These are phyloP conservation scores for Ambastaia sidthimunki DNA, from an alignment of 2,797 vertebrate genomes.

Conservation along the genomic window DNA sequence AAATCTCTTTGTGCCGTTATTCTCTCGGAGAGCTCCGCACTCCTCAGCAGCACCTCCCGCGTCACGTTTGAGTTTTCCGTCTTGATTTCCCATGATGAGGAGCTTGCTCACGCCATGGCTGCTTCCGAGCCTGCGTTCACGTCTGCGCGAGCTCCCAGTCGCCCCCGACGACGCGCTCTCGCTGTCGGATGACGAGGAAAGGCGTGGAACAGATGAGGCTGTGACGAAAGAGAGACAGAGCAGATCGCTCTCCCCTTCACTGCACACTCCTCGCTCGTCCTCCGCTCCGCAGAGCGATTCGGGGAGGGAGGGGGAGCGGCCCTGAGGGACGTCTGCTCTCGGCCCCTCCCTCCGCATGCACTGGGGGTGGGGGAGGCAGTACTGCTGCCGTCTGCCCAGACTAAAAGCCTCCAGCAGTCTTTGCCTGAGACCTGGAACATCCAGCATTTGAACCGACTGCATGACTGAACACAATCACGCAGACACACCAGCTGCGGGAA, in stretches of 20 bases:
- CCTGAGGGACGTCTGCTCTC: constrained; percentile 76
- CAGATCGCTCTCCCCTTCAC: constrained; percentile 57
- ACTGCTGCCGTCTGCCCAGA: constrained; percentile 63
- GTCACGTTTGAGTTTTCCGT: constrained; percentile 90
- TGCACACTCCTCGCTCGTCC: constrained; percentile 64
- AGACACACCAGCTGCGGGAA: constrained; percentile 28
- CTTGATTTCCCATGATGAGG: constrained; percentile 92
- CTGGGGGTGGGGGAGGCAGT: constrained; percentile 65
- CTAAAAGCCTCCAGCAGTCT: constrained; percentile 52
- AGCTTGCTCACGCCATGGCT: constrained; percentile 81
- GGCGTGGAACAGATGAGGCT: constrained; percentile 67
- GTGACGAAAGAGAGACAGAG: constrained; percentile 75
- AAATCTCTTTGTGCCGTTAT: constrained; percentile 83
- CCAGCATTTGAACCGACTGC: constrained; percentile 65
- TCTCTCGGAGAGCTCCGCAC: constrained; percentile 81
- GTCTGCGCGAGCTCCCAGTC: constrained; percentile 17
- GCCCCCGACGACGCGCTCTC: constrained; percentile 60
- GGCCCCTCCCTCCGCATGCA: constrained; percentile 66
- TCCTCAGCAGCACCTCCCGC: constrained; percentile 84
- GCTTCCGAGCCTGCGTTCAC: constrained; percentile 13
- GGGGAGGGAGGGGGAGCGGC: constrained; percentile 68
- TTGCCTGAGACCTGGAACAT: constrained; percentile 61
- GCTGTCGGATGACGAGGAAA: constrained; percentile 62
- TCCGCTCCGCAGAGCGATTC: constrained; percentile 78
- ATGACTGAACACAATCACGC: constrained; percentile 44